Base-by-base conservation (phyloP, 2,888 invertebrate species). In the Cephus pulcher region DNA sequence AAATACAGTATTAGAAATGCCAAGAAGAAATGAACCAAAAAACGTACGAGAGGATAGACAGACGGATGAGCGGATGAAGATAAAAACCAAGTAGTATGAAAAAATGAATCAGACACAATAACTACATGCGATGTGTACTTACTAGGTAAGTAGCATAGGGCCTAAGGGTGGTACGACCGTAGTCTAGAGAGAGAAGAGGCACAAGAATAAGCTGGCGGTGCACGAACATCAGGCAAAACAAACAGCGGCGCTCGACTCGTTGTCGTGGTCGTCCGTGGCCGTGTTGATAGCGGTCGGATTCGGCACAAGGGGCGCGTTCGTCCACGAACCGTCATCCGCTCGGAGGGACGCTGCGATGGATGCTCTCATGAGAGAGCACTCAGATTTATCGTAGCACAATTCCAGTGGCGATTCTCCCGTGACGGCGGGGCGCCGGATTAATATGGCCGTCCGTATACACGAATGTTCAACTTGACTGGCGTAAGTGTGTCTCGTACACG, bases 101-200 rank as follows among this genome's bases (percentile, higher is more conserved):
- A 76, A 77, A 69, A 15, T 69, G 35, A 34, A 56, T 6, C 40
- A 40, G 40, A 81, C 73, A 78, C 69, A 76, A 74, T 78, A 30
- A 80, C 15, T 30, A 77, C 74, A 78, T 74, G 34, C 35, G 34
- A 71, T 75, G 71, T 75, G 75, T 81, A 84, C 85, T 86, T 76
- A 85, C 83, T 75, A 84, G 82, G 78, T 87, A 88, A 88, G 88
- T 91, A 86, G 90, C 90, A 92, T 89, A 91, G 83, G 90, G 76
- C 82, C 84, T 81, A 83, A 82, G 80, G 82, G 82, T 82, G 84
- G 82, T 82, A 78, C 82, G 76, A 76, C 80, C 75, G 83, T 80
- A 75, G 79, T 35, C 73, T 82, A 81, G 73, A 76, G 80, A 69
- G 76, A 73, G 76, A 79, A 40, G 34, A 71, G 56, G 37, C 34